A percentile compares a stretch with the other conserved stretches of the same genome.
Conservation (phyloP, 2,113 vertebrate genomes). For the Mobula birostris region DNA sequence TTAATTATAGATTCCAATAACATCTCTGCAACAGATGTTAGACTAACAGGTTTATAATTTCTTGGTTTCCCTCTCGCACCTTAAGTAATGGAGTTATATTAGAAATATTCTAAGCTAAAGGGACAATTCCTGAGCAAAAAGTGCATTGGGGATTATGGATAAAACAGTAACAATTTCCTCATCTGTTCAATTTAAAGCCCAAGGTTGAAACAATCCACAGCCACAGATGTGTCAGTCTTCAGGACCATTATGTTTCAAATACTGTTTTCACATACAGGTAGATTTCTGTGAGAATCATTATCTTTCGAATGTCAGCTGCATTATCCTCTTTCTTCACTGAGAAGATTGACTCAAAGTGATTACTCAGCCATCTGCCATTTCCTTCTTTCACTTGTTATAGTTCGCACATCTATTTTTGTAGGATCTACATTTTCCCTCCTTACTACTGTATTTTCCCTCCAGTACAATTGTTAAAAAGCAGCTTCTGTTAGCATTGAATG, state of each 20-base stretch:
- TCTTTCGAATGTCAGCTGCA: neutral
- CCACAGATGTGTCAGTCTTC: neutral
- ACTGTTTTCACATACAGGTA: neutral
- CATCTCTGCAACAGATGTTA: neutral
- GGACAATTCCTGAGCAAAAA: neutral
- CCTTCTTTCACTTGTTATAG: too few relatives aligned
- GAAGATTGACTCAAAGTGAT: too few relatives aligned
- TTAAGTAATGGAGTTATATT: neutral
- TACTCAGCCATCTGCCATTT: too few relatives aligned
- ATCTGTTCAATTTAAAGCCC: neutral
- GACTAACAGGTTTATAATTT: neutral
- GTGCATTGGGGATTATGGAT: neutral
- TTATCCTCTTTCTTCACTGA: neutral
- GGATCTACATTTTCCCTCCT: neutral
- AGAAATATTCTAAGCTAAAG: neutral
- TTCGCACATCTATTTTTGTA: neutral
- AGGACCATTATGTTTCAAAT: neutral
- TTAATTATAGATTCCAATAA: constrained; percentile 15
- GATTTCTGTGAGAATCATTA: neutral
- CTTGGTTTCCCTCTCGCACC: neutral
- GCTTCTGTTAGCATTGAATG: neutral
- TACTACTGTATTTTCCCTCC: neutral
- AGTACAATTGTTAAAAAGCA: neutral
- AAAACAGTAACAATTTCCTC: neutral
- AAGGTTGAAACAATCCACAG: neutral